Percentiles rank a stretch among this genome's conserved stretches.
These are phyloP conservation scores for Coracias cyanogaster DNA, from an alignment of 2,797 vertebrate genomes.

Conservation along the genomic window DNA sequence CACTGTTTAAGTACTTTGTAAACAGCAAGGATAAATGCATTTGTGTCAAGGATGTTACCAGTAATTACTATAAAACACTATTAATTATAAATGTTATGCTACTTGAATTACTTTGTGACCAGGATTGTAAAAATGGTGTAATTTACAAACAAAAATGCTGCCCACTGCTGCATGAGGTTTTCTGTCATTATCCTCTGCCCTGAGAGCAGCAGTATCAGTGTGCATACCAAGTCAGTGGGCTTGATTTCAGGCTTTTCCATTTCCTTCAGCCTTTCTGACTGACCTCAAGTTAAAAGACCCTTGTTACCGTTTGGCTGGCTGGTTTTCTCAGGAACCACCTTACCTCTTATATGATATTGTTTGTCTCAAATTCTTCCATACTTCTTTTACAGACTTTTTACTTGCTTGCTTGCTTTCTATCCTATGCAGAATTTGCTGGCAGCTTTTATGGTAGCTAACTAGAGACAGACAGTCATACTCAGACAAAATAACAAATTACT, in stretches of 20 bases:
- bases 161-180: rapidly evolving
- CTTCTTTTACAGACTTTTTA: not conserved
- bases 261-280: not conserved
- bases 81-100: not conserved
- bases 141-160: not conserved
- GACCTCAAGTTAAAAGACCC: not conserved
- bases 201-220: rapidly evolving
- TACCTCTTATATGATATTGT: not conserved
- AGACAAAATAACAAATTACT: not conserved
- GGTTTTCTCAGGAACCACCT: not conserved
- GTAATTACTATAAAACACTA: not conserved
- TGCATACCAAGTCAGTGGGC: not conserved
- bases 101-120: not conserved
- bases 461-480: not conserved
- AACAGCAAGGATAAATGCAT: not conserved
- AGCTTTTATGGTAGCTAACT: not conserved
- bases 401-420: not conserved
- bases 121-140: not conserved
- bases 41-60: not conserved
- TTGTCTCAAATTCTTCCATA: not conserved
- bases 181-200: not conserved
- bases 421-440: not conserved
- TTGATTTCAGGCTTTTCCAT: not conserved
- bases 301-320: not conserved
- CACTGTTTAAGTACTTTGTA: not conserved